These are phyloP conservation scores for Neosalanx taihuensis DNA, from an alignment of 2,797 vertebrate species.

Conservation along the genomic window DNA sequence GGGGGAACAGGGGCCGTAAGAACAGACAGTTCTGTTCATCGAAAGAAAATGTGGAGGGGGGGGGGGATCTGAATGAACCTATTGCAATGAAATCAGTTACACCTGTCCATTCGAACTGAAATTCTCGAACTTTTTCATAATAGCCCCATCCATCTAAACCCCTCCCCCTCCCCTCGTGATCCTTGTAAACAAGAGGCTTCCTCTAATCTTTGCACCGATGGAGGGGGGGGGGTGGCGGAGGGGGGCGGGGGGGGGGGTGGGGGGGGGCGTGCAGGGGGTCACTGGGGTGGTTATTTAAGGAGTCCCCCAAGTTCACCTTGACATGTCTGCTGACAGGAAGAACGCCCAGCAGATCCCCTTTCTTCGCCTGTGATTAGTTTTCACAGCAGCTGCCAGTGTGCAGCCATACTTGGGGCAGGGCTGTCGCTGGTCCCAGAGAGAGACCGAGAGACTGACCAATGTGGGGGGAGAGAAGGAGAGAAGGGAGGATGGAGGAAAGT, in stretches of 20 bases:
- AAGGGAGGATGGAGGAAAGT: not conserved
- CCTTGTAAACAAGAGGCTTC: conserved; percentile 64
- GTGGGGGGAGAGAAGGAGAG: not conserved
- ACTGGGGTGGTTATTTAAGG: conserved; percentile 72
- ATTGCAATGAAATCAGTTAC: conserved; percentile 40
- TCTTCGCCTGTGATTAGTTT: conserved; percentile 71
- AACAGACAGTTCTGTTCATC: not conserved
- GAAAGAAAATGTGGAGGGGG: not conserved
- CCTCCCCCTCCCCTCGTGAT: conserved; percentile 20
- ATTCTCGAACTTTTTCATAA: conserved; percentile 5
- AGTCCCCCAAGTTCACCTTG: conserved; percentile 78
- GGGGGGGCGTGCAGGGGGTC: conserved; percentile 36
- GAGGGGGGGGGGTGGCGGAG: conserved; percentile 11
- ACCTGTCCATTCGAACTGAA: not conserved
- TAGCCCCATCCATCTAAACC: conserved; percentile 36
- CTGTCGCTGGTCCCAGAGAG: conserved; percentile 26
- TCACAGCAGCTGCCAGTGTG: conserved; percentile 70
- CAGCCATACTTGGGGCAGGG: conserved; percentile 49
- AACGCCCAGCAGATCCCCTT: conserved; percentile 71
- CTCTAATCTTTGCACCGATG: conserved; percentile 58
- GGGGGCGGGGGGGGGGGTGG: conserved; percentile 12
- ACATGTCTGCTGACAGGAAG: conserved; percentile 79
- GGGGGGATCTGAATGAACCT: conserved; percentile 32
- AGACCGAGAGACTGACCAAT: not conserved
- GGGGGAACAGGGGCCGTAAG: conserved; percentile 1